These are phyloP conservation scores for Lasioglossum villosulum DNA, from an alignment of 2,888 invertebrate species.

Conservation along the genomic window DNA sequence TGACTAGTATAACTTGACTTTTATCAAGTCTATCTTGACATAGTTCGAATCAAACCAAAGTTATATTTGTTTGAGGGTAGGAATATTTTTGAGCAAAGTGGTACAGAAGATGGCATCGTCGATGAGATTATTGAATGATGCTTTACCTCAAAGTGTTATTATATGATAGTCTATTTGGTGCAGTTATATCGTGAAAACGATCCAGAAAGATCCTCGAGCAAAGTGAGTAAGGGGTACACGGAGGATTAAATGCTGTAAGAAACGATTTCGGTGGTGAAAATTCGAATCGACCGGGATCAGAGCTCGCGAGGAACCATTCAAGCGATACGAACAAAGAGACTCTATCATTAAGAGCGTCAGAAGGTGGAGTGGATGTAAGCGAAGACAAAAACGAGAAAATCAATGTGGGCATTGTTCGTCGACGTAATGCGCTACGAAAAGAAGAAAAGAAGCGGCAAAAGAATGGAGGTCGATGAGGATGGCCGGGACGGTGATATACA, in stretches of 20 bases:
- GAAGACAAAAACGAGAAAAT: conserved; percentile 43
- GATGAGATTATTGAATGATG: background rate
- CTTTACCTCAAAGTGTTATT: background rate
- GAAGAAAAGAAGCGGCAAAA: conserved; percentile 31
- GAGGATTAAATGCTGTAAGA: background rate
- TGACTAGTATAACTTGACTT: no score
- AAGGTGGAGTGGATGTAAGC: conserved; percentile 19
- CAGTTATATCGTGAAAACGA: background rate
- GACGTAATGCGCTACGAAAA: conserved; percentile 50
- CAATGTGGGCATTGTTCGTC: conserved; percentile 45
- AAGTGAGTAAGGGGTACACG: background rate
- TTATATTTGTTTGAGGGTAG: background rate
- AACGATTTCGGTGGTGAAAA: background rate
- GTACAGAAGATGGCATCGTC: background rate
- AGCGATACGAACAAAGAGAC: conserved; percentile 14
- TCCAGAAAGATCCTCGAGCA: background rate
- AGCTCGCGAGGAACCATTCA: conserved; percentile 14
- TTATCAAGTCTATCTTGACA: no score
- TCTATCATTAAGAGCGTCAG: conserved; percentile 39
- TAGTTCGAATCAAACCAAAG: no score
- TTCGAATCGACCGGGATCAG: background rate
- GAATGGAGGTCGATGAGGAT: conserved; percentile 21
- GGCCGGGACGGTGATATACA: conserved; percentile 50
- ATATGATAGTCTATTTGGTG: background rate
- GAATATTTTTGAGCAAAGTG: background rate